phyloP scores from a whole-genome alignment of 53 echinoderm and acorn worm species.

The Zoroaster sp. region DNA sequence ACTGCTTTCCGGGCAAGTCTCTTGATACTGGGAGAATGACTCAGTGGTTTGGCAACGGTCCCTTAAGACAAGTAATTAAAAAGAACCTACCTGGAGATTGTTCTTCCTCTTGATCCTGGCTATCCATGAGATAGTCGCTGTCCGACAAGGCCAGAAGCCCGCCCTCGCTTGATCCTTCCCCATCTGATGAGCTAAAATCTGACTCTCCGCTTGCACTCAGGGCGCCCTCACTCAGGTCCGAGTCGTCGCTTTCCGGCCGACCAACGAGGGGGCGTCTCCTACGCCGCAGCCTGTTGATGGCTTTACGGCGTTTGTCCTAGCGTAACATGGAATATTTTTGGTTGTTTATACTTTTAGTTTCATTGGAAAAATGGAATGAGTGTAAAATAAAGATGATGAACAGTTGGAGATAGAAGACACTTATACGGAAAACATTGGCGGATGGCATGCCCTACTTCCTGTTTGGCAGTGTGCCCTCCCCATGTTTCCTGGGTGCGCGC shows the following conservation, averaged over 20 bases:
- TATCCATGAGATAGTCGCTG: conserved; percentile 96
- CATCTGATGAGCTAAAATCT: conserved; percentile 81
- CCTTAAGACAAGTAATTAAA: too few relatives aligned
- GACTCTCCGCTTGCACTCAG: conserved; percentile 73
- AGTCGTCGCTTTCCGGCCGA: conserved; percentile 72
- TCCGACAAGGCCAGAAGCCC: conserved; percentile 81
- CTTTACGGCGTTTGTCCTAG: conserved; percentile 57
- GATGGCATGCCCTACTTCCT: too few relatives aligned
- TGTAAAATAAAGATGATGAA: too few relatives aligned
- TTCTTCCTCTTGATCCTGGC: conserved; percentile 81
- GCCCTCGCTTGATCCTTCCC: conserved; percentile 70
- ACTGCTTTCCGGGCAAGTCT: too few relatives aligned
- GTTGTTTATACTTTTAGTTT: too few relatives aligned
- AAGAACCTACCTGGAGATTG: conserved; percentile 44
- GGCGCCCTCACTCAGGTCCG: conserved; percentile 91
- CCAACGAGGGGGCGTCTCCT: conserved; percentile 26
- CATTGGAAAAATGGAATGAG: too few relatives aligned
- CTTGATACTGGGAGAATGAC: too few relatives aligned
- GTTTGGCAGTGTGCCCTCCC: too few relatives aligned
- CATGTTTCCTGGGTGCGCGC: too few relatives aligned
- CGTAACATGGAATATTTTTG: not conserved
- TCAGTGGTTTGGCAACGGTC: too few relatives aligned
- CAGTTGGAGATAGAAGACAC: too few relatives aligned
- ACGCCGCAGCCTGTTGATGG: conserved; percentile 57
- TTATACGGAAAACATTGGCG: too few relatives aligned